phyloP scores from a whole-genome alignment of 2,888 invertebrate genomes.

The Gari tellinella region DNA sequence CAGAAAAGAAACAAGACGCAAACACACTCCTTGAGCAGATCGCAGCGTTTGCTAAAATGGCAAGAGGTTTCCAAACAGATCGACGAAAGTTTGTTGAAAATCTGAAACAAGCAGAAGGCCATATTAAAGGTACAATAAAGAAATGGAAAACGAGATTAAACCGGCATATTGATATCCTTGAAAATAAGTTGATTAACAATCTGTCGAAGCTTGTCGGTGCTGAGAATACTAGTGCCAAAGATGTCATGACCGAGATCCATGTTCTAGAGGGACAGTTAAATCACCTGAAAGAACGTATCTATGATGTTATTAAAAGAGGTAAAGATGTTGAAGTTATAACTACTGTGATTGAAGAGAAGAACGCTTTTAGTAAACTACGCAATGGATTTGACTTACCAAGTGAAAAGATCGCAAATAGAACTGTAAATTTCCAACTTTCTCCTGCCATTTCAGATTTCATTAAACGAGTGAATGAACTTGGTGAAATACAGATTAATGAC shows the following conservation, averaged over 20 bases:
- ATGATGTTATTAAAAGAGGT: constrained; percentile 21
- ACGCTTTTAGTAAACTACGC: constrained; percentile 24
- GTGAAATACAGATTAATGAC: constrained; percentile 34
- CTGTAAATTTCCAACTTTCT: constrained; percentile 32
- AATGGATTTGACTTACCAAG: constrained; percentile 18
- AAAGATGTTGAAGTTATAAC: constrained; percentile 31
- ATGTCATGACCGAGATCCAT: constrained; percentile 35
- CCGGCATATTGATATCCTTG: constrained; percentile 44
- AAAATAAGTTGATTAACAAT: constrained; percentile 36
- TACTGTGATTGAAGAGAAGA: constrained; percentile 34
- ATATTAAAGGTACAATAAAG: constrained; percentile 33
- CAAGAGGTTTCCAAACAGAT: constrained; percentile 29
- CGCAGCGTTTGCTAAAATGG: constrained; percentile 18
- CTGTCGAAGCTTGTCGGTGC: constrained; percentile 35
- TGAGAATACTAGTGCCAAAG: constrained; percentile 21
- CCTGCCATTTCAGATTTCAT: constrained; percentile 34
- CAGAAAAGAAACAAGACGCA: constrained; percentile 29
- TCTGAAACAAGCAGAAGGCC: constrained; percentile 31
- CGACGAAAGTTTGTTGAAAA: constrained; percentile 27
- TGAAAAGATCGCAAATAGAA: constrained; percentile 19
- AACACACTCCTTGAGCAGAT: constrained; percentile 43
- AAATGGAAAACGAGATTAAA: constrained; percentile 32
- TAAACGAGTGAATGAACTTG: constrained; percentile 42
- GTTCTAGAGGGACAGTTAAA: constrained; percentile 42
- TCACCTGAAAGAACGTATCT: constrained; percentile 31